Conservation (phyloP, 2,797 vertebrate species). For the Tokudaia tokunoshimensis region DNA sequence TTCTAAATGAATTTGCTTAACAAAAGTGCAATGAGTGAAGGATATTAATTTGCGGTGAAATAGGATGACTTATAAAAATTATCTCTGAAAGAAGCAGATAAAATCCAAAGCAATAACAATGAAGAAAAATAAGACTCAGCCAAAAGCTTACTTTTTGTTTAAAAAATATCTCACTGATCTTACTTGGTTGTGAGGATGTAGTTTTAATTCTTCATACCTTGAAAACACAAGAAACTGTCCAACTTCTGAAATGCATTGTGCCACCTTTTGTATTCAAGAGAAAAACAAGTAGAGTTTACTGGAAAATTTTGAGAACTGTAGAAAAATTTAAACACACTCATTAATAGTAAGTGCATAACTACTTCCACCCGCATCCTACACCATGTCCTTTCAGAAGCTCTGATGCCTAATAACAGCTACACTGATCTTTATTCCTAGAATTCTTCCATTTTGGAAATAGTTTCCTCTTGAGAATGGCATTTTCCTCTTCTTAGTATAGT, state of each 20-base stretch:
- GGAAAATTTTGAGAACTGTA: neutral
- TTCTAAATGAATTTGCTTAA: conserved; percentile 31
- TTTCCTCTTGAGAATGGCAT: neutral
- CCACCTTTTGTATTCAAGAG: neutral
- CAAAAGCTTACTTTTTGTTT: neutral
- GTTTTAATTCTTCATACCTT: neutral
- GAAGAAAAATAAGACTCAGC: neutral
- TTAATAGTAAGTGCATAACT: neutral
- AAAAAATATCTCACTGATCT: neutral
- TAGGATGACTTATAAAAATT: neutral
- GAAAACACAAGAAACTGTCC: neutral
- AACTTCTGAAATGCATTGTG: neutral
- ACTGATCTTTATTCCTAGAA: neutral
- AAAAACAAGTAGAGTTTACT: neutral
- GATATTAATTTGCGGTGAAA: neutral
- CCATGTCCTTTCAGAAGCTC: fast-evolving
- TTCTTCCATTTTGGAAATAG: neutral
- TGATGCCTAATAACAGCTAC: neutral
- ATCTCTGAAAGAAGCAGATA: neutral
- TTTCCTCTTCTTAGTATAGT: neutral
- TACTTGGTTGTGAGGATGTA: neutral
- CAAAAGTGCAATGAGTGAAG: conserved; percentile 7
- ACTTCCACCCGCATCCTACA: neutral
- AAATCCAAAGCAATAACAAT: neutral
- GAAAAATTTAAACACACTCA: neutral